These are phyloP conservation scores for Lynx canadensis DNA, from an alignment of 2,113 vertebrate genomes.

Conservation along the genomic window DNA sequence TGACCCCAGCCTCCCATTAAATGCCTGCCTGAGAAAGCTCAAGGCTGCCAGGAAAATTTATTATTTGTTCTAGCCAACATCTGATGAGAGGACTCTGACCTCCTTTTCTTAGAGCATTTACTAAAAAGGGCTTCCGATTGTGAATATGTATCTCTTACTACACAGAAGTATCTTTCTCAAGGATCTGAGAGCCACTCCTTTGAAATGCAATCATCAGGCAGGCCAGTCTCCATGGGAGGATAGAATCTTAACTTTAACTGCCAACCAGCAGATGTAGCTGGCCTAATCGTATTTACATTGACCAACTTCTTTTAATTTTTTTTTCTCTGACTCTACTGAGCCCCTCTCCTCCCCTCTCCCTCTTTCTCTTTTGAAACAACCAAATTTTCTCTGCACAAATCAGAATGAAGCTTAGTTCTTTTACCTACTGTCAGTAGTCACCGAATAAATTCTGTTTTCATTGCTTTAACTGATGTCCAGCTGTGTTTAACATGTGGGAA, in stretches of 20 bases:
- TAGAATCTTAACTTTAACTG: not conserved
- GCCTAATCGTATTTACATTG: not conserved
- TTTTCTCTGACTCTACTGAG: not conserved
- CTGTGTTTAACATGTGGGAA: not conserved
- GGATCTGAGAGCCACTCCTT: not conserved
- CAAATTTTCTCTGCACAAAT: not conserved
- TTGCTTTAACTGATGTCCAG: not conserved
- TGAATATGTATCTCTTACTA: not conserved
- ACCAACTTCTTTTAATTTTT: not conserved
- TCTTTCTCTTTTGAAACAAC: not conserved
- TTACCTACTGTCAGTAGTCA: not conserved
- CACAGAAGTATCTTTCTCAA: not conserved
- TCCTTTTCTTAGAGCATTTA: not conserved
- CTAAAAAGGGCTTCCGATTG: not conserved
- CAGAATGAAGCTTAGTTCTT: not conserved
- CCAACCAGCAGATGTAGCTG: not conserved
- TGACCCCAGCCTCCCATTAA: not conserved
- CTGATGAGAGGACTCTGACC: not conserved
- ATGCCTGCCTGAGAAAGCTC: not conserved
- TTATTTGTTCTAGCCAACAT: not conserved
- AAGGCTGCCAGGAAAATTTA: not conserved
- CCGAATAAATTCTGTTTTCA: not conserved
- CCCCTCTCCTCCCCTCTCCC: accelerated
- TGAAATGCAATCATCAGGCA: not conserved
- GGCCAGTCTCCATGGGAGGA: not conserved